Evolutionary conservation across 2,888 invertebrate genomes (phyloP).

Genomic region (Coelopa pilipes): DNA sequence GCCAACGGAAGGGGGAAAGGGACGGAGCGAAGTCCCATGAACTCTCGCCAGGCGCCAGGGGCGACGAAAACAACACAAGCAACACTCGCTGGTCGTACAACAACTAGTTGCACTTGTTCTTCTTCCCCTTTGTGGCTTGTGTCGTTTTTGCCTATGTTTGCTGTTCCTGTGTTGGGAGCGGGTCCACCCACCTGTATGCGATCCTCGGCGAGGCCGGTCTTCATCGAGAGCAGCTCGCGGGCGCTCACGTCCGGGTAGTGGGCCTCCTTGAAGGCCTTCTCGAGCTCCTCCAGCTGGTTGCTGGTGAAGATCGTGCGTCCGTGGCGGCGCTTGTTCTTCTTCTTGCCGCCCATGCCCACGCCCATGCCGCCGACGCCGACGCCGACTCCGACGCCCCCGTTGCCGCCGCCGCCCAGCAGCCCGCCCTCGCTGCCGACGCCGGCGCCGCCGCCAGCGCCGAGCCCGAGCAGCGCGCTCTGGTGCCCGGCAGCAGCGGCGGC

Average conservation of each 20-base stretch:
- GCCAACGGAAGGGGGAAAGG: too few relatives aligned
- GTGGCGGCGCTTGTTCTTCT: constrained; percentile 94
- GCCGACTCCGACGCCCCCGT: constrained; percentile 51
- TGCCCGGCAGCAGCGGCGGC: constrained; percentile 41
- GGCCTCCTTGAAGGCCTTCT: constrained; percentile 99
- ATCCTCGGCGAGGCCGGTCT: constrained; percentile 92
- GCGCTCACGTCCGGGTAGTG: constrained; percentile 99
- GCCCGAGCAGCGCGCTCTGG: constrained; percentile 42
- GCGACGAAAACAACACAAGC: too few relatives aligned
- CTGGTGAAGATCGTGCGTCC: constrained; percentile 99
- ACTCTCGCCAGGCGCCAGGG: too few relatives aligned
- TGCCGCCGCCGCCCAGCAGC: constrained; percentile 51
- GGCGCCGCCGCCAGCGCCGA: constrained; percentile 51
- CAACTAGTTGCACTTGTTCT: too few relatives aligned
- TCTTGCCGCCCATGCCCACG: constrained; percentile 70
- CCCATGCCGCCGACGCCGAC: constrained; percentile 41
- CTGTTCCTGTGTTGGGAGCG: too few relatives aligned
- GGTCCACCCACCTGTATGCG: constrained; percentile 87
- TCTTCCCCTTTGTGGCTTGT: too few relatives aligned
- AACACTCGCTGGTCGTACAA: too few relatives aligned
- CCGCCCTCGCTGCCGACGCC: too few relatives aligned
- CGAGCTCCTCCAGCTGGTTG: constrained; percentile 98
- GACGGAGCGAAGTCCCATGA: too few relatives aligned
- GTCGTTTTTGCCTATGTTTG: neutral
- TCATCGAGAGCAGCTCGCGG: constrained; percentile 90